phyloP scores from a whole-genome alignment of 30 jellyfish, hydroid and myxozoan genomes.

The Cassiopea andromeda region DNA sequence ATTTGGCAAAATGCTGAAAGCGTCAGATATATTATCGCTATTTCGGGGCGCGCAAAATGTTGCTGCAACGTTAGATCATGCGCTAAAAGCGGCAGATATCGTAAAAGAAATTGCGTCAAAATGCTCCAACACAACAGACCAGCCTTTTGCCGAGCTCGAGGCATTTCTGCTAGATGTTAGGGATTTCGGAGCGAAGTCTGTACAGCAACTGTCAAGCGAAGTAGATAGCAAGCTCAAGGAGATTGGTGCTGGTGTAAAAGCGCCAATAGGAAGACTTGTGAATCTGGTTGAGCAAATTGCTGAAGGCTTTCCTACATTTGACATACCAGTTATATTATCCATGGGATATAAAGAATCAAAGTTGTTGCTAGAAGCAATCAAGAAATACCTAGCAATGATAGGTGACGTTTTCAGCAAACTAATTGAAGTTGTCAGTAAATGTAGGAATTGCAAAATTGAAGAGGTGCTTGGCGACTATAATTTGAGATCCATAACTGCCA shows the following conservation, averaged over 20 bases:
- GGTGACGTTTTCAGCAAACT: conserved; percentile 56
- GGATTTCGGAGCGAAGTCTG: conserved; percentile 46
- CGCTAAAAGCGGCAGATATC: conserved; percentile 14
- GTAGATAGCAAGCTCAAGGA: conserved; percentile 36
- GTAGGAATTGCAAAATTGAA: conserved; percentile 77
- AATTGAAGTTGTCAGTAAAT: conserved; percentile 47
- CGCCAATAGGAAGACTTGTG: conserved; percentile 87
- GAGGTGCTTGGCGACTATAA: conserved; percentile 79
- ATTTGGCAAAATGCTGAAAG: conserved; percentile 34
- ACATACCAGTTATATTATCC: conserved; percentile 73
- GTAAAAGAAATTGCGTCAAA: background rate
- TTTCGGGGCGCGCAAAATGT: conserved; percentile 34
- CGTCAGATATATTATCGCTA: conserved; percentile 9
- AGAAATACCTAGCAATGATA: conserved; percentile 59
- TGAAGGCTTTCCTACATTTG: conserved; percentile 63
- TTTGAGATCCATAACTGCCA: conserved; percentile 59
- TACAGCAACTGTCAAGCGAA: conserved; percentile 53
- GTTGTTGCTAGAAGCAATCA: conserved; percentile 44
- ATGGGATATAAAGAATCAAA: conserved; percentile 48
- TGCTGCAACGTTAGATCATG: conserved; percentile 42
- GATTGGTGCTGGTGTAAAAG: conserved; percentile 57
- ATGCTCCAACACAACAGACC: conserved; percentile 14
- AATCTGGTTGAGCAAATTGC: conserved; percentile 62
- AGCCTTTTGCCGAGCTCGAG: conserved; percentile 74
- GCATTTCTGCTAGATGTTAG: conserved; percentile 50